Evolutionary conservation across 2,113 vertebrate genomes (phyloP).

Genomic region (Jaculus jaculus): DNA sequence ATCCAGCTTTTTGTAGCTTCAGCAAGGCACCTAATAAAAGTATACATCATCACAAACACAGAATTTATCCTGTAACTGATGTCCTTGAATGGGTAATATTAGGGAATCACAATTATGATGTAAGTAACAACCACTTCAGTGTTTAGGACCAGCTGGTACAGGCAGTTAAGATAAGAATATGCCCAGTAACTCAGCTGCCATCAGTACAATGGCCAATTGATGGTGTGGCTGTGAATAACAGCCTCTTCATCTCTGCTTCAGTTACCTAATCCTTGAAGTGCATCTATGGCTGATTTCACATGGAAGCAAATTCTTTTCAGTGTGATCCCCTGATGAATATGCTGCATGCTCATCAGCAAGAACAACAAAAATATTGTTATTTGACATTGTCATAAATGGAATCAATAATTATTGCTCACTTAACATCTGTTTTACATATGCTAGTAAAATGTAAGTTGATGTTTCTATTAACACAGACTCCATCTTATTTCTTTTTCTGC

Average conservation of each 20-base stretch:
- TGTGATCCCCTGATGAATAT: neutral
- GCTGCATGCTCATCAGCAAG: neutral
- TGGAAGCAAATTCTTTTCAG: neutral
- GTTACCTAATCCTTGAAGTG: conserved; percentile 50
- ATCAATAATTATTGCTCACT: neutral
- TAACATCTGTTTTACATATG: neutral
- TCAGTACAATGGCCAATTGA: conserved; percentile 38
- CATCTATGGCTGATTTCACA: neutral
- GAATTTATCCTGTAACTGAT: conserved; percentile 47
- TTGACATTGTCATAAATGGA: neutral
- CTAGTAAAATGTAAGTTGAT: neutral
- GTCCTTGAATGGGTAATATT: conserved; percentile 47
- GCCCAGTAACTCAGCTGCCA: conserved; percentile 60
- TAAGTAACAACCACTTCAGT: conserved; percentile 57
- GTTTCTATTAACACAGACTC: neutral
- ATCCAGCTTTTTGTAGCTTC: neutral
- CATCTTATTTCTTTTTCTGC: neutral
- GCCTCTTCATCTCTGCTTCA: neutral
- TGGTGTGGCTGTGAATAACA: neutral
- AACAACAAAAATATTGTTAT: neutral
- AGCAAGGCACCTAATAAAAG: conserved; percentile 42
- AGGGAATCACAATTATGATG: conserved; percentile 49
- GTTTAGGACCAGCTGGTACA: neutral
- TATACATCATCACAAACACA: conserved; percentile 46
- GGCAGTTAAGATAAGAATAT: conserved; percentile 21